phyloP scores from a whole-genome alignment of 2,113 vertebrate genomes.

The Seriola rivoliana region DNA sequence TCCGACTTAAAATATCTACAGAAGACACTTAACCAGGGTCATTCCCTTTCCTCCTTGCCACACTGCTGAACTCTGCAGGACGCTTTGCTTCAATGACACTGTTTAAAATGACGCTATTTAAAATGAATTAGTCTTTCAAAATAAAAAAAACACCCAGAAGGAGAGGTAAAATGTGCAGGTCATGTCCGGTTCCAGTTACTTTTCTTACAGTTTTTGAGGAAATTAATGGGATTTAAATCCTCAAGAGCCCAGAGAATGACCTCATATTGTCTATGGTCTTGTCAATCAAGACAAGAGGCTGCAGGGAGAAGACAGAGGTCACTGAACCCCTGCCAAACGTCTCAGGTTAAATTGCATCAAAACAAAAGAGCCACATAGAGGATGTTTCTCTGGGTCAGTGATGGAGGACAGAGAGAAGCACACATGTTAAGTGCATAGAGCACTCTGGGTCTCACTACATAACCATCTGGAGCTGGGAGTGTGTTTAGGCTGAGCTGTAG shows the following conservation, averaged over 20 bases:
- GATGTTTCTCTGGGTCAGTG: conserved; percentile 45
- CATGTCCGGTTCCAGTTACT: conserved; percentile 12
- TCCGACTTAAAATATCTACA: neutral
- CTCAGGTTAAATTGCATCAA: conserved; percentile 32
- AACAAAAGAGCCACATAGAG: conserved; percentile 53
- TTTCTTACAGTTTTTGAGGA: conserved; percentile 4
- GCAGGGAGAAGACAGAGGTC: conserved; percentile 29
- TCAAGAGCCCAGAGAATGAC: conserved; percentile 13
- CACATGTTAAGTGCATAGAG: conserved; percentile 68
- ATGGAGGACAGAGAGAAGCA: conserved; percentile 58
- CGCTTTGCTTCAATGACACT: neutral
- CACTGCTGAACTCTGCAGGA: neutral
- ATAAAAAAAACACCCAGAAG: neutral
- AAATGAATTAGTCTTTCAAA: neutral
- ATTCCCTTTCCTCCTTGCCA: neutral
- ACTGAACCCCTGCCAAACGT: conserved; percentile 23
- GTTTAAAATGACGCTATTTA: neutral
- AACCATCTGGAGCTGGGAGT: conserved; percentile 76
- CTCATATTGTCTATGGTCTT: conserved; percentile 28
- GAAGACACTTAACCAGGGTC: neutral
- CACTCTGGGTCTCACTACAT: conserved; percentile 56
- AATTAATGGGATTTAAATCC: conserved; percentile 43
- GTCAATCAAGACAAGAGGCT: conserved; percentile 34
- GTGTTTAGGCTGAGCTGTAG: conserved; percentile 70
- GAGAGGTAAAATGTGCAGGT: neutral